Evolutionary conservation across 2,888 invertebrate species (phyloP), one percentile per base, ranked within the genome.

Genomic region (Salpingus planirostris): DNA sequence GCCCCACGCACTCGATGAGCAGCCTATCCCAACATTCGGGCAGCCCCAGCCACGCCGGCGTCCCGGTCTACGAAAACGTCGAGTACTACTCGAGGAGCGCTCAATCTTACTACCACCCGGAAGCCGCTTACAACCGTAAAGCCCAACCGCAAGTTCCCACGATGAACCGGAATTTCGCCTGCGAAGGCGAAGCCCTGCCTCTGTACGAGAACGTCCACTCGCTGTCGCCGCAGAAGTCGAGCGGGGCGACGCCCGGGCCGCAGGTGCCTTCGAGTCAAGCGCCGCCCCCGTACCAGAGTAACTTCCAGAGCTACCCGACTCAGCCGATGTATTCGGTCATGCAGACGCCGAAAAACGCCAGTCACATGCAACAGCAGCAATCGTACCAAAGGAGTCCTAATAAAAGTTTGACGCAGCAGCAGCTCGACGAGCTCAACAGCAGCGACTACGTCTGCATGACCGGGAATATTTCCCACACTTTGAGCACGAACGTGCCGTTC

Each of bases 391-490:
- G 22, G 10, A 41, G 22, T 40, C 38, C 43, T 26, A 38, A 44
- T 8, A 54, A 52, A 40, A 44, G 30, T 24, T 51, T 59, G 15
- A 55, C 58, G 2, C 60, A 60, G 24, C 69, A 70, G 47, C 65
- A 71, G 42, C 55, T 70, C 22, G 81, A 83, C 37, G 83, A 81
- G 43, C 76, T 80, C 11, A 84, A 84, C 57, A 80, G 80, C 38
- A 80, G 81, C 10, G 86, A 86, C 55, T 86, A 86, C 64, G 86
- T 86, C 13, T 82, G 85, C 52, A 86, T 86, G 86, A 83, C 83
- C 8, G 84, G 84, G n/a, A 69, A 76, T 31, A 62, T 73, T 11
- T 67, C 69, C 2, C 66, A 70, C 15, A 65, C 67, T 21, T 55
- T 69, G 32, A 67, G 68, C 38, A 65, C 66, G 6, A 71, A 66